Percentiles rank a stretch among this genome's conserved stretches.
Conservation (phyloP, 1,140 invertebrate species). For the Pseudomyrmex cubaensis region DNA sequence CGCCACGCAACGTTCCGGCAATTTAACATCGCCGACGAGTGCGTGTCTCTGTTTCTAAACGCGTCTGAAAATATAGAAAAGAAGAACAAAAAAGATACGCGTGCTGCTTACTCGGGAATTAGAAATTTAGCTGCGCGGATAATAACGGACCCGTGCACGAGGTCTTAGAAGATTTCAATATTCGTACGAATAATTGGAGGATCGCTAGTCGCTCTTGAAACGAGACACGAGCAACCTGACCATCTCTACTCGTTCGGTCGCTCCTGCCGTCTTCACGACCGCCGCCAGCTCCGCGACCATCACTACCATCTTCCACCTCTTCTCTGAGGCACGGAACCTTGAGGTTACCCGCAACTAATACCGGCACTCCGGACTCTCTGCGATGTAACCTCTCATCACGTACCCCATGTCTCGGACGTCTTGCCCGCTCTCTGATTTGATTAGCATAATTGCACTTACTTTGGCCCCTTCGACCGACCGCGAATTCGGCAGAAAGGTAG, state of each 20-base stretch:
- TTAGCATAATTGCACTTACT: conserved; percentile 83
- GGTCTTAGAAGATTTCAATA: conserved; percentile 14
- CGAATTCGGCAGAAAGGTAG: conserved; percentile 72
- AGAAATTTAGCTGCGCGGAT: conserved; percentile 25
- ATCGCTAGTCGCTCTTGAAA: neutral
- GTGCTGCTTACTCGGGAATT: neutral
- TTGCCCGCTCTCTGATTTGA: conserved; percentile 80
- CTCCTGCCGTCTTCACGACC: conserved; percentile 15
- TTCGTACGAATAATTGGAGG: neutral
- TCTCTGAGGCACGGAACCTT: conserved; percentile 71
- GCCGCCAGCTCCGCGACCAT: conserved; percentile 37
- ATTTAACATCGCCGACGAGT: conserved; percentile 18
- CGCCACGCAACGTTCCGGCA: conserved; percentile 6
- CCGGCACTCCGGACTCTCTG: conserved; percentile 73
- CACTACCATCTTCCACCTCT: conserved; percentile 36
- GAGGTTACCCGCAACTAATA: conserved; percentile 81
- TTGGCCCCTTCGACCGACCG: conserved; percentile 59
- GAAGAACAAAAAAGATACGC: neutral
- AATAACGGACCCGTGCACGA: conserved; percentile 7
- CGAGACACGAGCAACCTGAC: conserved; percentile 42
- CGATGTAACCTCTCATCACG: conserved; percentile 80
- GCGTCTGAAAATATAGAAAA: neutral
- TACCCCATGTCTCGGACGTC: conserved; percentile 71
- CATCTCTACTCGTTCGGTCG: conserved; percentile 25
- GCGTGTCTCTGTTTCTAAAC: conserved; percentile 18